phyloP scores from a whole-genome alignment of 2,113 vertebrate genomes.

The Muntiacus muntjak region DNA sequence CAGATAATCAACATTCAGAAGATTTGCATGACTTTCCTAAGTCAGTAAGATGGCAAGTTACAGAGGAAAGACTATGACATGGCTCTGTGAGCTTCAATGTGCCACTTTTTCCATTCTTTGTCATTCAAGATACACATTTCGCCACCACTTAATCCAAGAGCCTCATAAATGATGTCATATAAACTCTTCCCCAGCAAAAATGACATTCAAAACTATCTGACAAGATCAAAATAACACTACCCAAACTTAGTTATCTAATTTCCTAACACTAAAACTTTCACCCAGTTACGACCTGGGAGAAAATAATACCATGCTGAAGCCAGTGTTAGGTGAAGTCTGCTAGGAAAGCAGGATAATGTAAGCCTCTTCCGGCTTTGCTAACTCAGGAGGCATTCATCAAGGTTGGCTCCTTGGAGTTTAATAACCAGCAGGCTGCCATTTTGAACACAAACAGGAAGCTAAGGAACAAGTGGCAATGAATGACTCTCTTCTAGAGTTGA shows the following conservation, averaged over 20 bases:
- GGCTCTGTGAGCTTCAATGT: not conserved
- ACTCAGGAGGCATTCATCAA: not conserved
- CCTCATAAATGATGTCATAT: not conserved
- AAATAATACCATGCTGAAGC: not conserved
- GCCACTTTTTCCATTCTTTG: not conserved
- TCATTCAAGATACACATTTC: not conserved
- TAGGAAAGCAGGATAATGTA: not conserved
- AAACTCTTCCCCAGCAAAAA: constrained; percentile 14
- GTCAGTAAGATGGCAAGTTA: not conserved
- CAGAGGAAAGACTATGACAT: not conserved
- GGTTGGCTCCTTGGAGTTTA: not conserved
- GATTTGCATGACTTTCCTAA: not conserved
- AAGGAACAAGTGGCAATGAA: not conserved
- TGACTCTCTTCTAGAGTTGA: not conserved
- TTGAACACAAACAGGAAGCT: not conserved
- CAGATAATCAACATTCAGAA: not conserved
- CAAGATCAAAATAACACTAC: not conserved
- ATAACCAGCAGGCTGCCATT: not conserved
- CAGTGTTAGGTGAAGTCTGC: not conserved
- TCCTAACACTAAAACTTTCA: constrained; percentile 27
- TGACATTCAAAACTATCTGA: not conserved
- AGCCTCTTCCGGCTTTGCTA: not conserved
- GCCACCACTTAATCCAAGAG: not conserved
- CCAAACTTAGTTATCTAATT: constrained; percentile 23
- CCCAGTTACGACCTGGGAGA: not conserved